These are phyloP conservation scores for Brachycybe producta DNA, from an alignment of 2,888 invertebrate genomes.

Conservation along the genomic window DNA sequence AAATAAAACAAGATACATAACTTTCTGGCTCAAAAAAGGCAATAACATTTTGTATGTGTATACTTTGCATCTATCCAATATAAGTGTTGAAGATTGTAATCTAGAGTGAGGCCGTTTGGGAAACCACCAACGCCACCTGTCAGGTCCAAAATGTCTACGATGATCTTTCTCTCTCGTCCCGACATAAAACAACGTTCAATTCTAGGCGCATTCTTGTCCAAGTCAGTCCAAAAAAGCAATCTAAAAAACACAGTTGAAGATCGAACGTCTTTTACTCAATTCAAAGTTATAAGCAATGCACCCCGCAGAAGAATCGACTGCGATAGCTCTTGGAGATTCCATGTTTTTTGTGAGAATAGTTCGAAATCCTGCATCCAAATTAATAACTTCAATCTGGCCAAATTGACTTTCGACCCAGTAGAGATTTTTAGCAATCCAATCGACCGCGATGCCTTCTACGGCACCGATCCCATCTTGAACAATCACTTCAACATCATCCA, in stretches of 20 bases:
- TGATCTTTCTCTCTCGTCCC: background rate
- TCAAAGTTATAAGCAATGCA: background rate
- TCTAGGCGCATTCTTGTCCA: background rate
- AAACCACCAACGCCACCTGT: background rate
- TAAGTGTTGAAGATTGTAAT: background rate
- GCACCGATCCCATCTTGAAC: conserved; percentile 1
- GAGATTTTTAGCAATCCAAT: conserved; percentile 13
- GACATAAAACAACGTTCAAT: conserved; percentile 9
- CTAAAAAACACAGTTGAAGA: conserved; percentile 4
- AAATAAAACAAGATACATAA: background rate
- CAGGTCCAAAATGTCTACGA: conserved; percentile 4
- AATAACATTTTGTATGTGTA: background rate
- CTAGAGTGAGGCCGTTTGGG: conserved; percentile 12
- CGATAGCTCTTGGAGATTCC: conserved; percentile 5
- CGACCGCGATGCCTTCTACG: conserved; percentile 14
- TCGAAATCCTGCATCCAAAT: conserved; percentile 1
- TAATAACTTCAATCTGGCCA: conserved; percentile 10
- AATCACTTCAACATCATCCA: background rate
- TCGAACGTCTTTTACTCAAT: too few species aligned
- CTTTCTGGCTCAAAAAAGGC: background rate
- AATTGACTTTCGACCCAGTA: conserved; percentile 13
- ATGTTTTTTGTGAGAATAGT: conserved; percentile 3
- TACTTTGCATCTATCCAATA: conserved; percentile 17
- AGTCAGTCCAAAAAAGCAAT: conserved; percentile 11
- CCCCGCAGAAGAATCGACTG: conserved; percentile 11